Conservation (phyloP, 2,797 vertebrate genomes). For the Fundulus diaphanus region DNA sequence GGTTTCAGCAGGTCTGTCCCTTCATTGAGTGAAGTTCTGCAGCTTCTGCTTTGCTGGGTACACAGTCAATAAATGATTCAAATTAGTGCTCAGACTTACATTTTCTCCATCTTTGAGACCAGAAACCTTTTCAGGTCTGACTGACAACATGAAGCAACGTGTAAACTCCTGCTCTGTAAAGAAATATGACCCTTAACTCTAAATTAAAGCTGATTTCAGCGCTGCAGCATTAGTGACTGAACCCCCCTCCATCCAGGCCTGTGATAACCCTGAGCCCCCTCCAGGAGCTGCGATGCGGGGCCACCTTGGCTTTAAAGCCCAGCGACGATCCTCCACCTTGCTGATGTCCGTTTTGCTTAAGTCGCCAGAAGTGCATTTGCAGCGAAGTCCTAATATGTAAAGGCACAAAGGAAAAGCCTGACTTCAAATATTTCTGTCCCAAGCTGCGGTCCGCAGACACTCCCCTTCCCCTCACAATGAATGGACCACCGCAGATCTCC, state of each 20-base stretch:
- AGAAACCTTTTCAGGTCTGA: background rate
- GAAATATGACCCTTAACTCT: background rate
- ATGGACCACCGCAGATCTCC: conserved; percentile 80
- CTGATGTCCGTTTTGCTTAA: conserved; percentile 84
- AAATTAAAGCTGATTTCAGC: conserved; percentile 72
- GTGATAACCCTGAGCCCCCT: conserved; percentile 74
- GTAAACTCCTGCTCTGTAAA: conserved; percentile 15
- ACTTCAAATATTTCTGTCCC: conserved; percentile 79
- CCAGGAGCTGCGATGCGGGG: conserved; percentile 32
- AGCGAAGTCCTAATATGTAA: conserved; percentile 80
- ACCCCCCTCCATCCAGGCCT: conserved; percentile 39
- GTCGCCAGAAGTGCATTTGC: conserved; percentile 79
- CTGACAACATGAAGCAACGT: conserved; percentile 22
- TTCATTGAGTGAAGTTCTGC: background rate
- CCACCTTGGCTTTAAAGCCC: conserved; percentile 43
- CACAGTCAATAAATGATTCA: background rate
- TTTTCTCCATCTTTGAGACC: background rate
- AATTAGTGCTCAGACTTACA: background rate
- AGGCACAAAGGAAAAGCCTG: conserved; percentile 83
- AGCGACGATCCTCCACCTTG: conserved; percentile 64
- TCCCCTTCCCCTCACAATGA: conserved; percentile 70
- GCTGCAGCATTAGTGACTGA: conserved; percentile 67
- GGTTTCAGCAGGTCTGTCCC: background rate
- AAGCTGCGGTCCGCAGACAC: conserved; percentile 72
- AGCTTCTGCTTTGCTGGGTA: background rate